Evolutionary conservation across 2,113 vertebrate genomes (phyloP).

Genomic region (Centrocercus urophasianus): DNA sequence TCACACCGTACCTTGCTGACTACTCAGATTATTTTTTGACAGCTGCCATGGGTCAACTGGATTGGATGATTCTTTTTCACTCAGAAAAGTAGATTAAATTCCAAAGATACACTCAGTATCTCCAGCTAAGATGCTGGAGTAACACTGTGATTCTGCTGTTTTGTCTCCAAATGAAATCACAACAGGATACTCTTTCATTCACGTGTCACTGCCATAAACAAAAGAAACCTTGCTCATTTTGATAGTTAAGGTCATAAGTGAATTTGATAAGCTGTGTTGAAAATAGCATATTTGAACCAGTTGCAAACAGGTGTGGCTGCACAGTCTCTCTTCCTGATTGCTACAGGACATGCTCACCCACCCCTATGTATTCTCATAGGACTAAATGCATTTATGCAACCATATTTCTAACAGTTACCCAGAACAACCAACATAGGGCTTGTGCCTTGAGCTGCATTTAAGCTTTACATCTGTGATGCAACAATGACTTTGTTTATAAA

Average conservation of each 20-base stretch:
- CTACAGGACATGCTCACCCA: not conserved
- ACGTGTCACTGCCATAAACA: rapidly evolving
- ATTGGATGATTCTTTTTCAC: not conserved
- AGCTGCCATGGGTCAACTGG: not conserved
- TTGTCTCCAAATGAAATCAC: not conserved
- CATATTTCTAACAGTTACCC: not conserved
- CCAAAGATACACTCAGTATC: not conserved
- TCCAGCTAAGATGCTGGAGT: not conserved
- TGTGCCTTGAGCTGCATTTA: not conserved
- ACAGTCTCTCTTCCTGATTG: rapidly evolving
- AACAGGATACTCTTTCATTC: not conserved
- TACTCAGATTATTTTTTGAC: conserved; percentile 39
- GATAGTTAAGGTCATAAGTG: not conserved
- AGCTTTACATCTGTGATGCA: not conserved
- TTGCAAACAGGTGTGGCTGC: not conserved
- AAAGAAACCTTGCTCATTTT: not conserved
- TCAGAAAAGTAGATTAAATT: not conserved
- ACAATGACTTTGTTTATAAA: not conserved
- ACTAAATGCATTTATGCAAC: not conserved
- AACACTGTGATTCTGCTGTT: not conserved
- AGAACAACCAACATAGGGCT: not conserved
- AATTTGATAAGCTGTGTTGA: not conserved
- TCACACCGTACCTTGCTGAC: conserved; percentile 15
- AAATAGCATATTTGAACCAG: not conserved
- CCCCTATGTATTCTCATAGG: not conserved